Conservation (phyloP, 2,113 vertebrate genomes). For the Brachyhypopomus gauderio region DNA sequence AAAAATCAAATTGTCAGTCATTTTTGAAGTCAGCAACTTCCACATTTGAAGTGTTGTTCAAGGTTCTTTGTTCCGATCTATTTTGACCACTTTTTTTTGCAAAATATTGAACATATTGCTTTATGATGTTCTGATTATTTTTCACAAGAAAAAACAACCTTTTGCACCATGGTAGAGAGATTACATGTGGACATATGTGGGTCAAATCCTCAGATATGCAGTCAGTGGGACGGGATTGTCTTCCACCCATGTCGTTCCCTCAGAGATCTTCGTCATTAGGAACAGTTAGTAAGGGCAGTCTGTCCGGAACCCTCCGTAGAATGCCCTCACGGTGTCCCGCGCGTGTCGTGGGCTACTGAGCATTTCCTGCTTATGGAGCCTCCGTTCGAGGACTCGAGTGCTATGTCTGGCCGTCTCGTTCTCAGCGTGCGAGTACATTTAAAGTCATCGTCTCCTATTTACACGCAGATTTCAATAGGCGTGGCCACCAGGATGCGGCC, state of each 20-base stretch:
- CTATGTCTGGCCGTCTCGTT: slow-evolving; percentile 18
- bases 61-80: not conserved
- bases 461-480: slow-evolving; percentile 81
- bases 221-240: slow-evolving; percentile 40
- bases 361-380: not conserved
- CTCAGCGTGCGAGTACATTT: slow-evolving; percentile 18
- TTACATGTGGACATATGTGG: slow-evolving; percentile 31
- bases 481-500: slow-evolving; percentile 72
- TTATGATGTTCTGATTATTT: slow-evolving; percentile 13
- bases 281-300: slow-evolving; percentile 41
- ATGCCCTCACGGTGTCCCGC: slow-evolving; percentile 21
- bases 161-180: not conserved
- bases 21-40: slow-evolving; percentile 16
- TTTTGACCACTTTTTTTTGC: not conserved
- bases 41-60: not conserved
- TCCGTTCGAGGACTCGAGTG: slow-evolving; percentile 22
- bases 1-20: slow-evolving; percentile 26
- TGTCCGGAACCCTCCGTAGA: slow-evolving; percentile 42
- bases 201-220: slow-evolving; percentile 38
- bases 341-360: slow-evolving; percentile 15
- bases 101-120: slow-evolving; percentile 54
- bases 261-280: slow-evolving; percentile 61
- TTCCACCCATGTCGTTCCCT: slow-evolving; percentile 53
- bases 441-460: slow-evolving; percentile 35
- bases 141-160: no score